Evolutionary conservation across 1,140 invertebrate species (phyloP).

Genomic region (Danaus plexippus): DNA sequence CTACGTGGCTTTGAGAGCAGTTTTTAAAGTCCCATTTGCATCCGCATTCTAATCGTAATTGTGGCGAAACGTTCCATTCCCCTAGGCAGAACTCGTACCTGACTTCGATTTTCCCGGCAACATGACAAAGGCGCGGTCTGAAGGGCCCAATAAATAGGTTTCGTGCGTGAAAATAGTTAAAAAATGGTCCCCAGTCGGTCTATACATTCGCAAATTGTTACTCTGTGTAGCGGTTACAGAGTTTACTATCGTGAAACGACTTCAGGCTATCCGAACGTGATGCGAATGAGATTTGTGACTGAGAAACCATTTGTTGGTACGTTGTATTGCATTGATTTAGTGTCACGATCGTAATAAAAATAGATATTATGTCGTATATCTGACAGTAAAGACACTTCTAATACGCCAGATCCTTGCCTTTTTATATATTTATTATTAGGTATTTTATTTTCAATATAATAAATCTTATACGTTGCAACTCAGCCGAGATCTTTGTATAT

Average conservation of each 20-base stretch:
- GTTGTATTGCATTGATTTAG: slow-evolving; percentile 34
- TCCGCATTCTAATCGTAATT: slow-evolving; percentile 62
- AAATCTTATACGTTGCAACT: too few relatives aligned
- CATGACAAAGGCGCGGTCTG: slow-evolving; percentile 66
- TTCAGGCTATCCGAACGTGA: slow-evolving; percentile 30
- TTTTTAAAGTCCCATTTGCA: slow-evolving; percentile 63
- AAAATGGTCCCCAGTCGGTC: slow-evolving; percentile 36
- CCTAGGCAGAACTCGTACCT: slow-evolving; percentile 44
- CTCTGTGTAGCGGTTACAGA: slow-evolving; percentile 28
- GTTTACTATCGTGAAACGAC: slow-evolving; percentile 29
- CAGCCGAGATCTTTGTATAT: background rate
- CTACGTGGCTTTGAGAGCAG: slow-evolving; percentile 40
- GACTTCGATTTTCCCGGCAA: slow-evolving; percentile 61
- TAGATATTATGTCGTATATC: slow-evolving; percentile 1
- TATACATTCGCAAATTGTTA: slow-evolving; percentile 36
- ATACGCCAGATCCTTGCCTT: too few relatives aligned
- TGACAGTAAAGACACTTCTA: too few relatives aligned
- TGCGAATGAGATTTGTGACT: slow-evolving; percentile 40
- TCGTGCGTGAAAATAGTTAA: slow-evolving; percentile 59
- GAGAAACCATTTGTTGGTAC: slow-evolving; percentile 36
- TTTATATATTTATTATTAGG: too few relatives aligned
- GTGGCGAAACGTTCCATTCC: slow-evolving; percentile 44
- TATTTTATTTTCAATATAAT: too few relatives aligned
- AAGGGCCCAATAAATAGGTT: slow-evolving; percentile 63
- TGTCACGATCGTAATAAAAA: slow-evolving; percentile 8